phyloP scores from a whole-genome alignment of 2,888 invertebrate species.

The Epsilonema sp. region DNA sequence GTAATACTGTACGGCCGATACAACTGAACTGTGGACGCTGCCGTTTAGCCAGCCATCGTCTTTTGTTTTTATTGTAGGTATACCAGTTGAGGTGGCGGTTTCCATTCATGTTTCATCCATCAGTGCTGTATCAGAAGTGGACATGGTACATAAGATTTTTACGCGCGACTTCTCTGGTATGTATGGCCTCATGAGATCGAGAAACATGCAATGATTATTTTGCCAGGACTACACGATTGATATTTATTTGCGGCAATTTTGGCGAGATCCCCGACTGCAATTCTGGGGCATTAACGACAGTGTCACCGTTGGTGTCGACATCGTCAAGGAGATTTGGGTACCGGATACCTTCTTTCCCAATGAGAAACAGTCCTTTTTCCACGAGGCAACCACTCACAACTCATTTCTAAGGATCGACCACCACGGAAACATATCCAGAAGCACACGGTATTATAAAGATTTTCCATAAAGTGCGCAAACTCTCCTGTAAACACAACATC shows the following conservation, averaged over 20 bases:
- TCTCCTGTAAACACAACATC: not conserved
- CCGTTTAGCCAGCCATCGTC: too few relatives aligned
- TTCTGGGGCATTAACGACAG: conserved; percentile 11
- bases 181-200: too few relatives aligned
- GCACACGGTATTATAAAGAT: conserved; percentile 16
- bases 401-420: conserved; percentile 26
- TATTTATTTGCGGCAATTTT: conserved; percentile 25
- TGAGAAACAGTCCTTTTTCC: conserved; percentile 27
- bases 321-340: conserved; percentile 26
- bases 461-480: too few relatives aligned
- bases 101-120: too few relatives aligned
- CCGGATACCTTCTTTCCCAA: conserved; percentile 28
- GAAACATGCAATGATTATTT: too few relatives aligned
- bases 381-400: conserved; percentile 27
- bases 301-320: conserved; percentile 21
- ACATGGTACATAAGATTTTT: too few relatives aligned
- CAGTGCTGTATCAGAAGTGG: too few relatives aligned
- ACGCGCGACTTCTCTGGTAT: too few relatives aligned
- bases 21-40: too few relatives aligned
- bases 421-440: conserved; percentile 23
- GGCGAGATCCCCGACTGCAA: conserved; percentile 22
- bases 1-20: too few relatives aligned
- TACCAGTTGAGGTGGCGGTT: too few relatives aligned
- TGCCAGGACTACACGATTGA: conserved; percentile 26
- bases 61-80: too few relatives aligned